Percentiles rank a stretch among this genome's conserved stretches.
Evolutionary conservation across 2,113 vertebrate genomes (phyloP).

Genomic region (Psilopsiagon aurifrons): DNA sequence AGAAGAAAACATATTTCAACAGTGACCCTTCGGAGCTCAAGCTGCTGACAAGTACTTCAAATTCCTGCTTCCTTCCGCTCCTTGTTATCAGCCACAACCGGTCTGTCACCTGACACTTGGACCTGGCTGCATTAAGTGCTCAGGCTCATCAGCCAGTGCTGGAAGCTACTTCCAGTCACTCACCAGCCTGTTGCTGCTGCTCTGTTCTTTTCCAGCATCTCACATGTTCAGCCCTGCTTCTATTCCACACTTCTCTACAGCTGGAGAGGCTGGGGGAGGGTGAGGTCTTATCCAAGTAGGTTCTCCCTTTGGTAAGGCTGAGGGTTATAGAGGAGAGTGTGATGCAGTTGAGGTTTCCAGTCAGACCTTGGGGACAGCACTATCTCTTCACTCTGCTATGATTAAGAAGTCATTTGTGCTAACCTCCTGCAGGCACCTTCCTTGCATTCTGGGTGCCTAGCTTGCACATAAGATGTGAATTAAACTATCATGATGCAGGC

Average conservation of each 20-base stretch:
- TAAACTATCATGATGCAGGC: not conserved
- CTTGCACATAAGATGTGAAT: not conserved
- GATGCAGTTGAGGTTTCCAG: not conserved
- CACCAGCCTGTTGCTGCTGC: not conserved
- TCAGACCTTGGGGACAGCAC: not conserved
- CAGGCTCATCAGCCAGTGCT: not conserved
- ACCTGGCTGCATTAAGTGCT: rapidly evolving
- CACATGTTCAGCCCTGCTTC: not conserved
- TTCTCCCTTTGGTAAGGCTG: not conserved
- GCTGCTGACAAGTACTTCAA: not conserved
- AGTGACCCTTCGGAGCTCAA: not conserved
- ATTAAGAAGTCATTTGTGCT: not conserved
- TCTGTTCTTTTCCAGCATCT: not conserved
- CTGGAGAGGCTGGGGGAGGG: not conserved
- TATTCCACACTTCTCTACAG: not conserved
- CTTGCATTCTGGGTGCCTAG: not conserved
- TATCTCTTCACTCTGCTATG: not conserved
- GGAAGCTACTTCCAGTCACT: not conserved
- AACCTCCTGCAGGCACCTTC: not conserved
- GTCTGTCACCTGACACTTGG: not conserved
- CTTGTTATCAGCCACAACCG: not conserved
- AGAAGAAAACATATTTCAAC: not conserved
- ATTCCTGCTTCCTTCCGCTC: not conserved
- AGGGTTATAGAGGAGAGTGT: not conserved
- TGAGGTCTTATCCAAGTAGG: not conserved